Percentiles rank a stretch among this genome's conserved stretches.
phyloP scores from a whole-genome alignment of 2,113 vertebrate species.

The Cyphomyrus plagiostoma region DNA sequence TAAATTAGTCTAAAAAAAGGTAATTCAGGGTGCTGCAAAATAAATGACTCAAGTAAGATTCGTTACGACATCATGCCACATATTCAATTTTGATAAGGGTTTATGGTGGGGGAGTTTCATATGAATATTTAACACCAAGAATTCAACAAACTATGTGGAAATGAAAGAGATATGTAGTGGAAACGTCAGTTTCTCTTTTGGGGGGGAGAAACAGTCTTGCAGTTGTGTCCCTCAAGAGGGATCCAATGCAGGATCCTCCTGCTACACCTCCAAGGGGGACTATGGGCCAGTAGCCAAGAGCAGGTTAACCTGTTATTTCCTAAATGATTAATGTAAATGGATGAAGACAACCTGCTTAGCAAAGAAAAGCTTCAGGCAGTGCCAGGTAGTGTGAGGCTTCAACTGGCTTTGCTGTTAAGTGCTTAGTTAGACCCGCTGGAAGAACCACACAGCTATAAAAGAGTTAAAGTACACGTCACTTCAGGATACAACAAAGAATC shows the following conservation, averaged over 20 bases:
- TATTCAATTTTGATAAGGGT: background rate
- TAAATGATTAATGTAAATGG: conserved; percentile 7
- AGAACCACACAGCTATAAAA: background rate
- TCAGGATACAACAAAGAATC: background rate
- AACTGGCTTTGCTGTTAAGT: background rate
- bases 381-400: background rate
- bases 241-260: background rate
- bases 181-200: background rate
- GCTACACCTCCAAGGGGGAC: background rate
- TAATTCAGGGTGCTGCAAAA: background rate
- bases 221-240: background rate
- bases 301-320: background rate
- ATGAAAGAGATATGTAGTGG: background rate
- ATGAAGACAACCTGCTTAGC: background rate
- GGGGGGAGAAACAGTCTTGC: background rate
- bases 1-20: background rate
- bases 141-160: background rate
- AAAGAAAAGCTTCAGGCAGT: background rate
- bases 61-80: background rate
- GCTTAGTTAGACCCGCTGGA: background rate
- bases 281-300: background rate
- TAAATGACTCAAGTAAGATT: background rate
- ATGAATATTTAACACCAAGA: background rate
- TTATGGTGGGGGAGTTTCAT: background rate
- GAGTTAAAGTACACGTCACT: background rate